Evolutionary conservation across 2,888 invertebrate genomes (phyloP), one percentile per base, ranked within the genome.

Genomic region (Boloria euphrosyne): DNA sequence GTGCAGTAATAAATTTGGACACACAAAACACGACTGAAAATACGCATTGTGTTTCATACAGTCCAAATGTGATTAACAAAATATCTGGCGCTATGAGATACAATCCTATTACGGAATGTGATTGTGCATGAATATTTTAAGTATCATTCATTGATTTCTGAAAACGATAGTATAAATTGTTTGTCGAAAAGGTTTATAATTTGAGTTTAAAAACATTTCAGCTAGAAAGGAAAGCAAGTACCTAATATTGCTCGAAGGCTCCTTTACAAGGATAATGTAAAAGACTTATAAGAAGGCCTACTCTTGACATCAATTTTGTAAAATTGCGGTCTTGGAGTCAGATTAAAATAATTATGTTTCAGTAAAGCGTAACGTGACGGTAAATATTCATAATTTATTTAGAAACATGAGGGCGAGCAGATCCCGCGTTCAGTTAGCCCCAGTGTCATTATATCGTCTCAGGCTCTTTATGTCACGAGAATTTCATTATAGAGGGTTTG

Each of bases 361-460:
- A 83, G 87, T 86, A 87, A 86, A 86, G 81, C 83, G 81, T 86
- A 81, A 83, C 82, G 81, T 85, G 82, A 82, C 82, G 82, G 86
- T 88, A 87, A 87, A 90, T 88, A 88, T 89, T 88, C 86, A 89
- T 87, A 85, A 89, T 88, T 88, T 88, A 88, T 87, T 87, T 83
- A 84, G 84, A 86, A 86, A 84, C 86, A 87, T 84, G 84, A 86
- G 86, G 87, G 84, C 81, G 75, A 75, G 79, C 79, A 76, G 76
- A 75, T 74, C 79, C 80, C 78, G 73, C 78, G 75, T 80, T 83
- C 81, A 79, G 81, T 78, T 75, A 76, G 77, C 78, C 77, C 76
- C 75, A 73, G 77, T 79, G 80, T 79, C 85, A 78, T 80, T 81
- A 85, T 77, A 78, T 80, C 82, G 80, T 82, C 83, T 82, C 80